phyloP scores from a whole-genome alignment of 2,113 vertebrate species.

The Thamnaconus septentrionalis region DNA sequence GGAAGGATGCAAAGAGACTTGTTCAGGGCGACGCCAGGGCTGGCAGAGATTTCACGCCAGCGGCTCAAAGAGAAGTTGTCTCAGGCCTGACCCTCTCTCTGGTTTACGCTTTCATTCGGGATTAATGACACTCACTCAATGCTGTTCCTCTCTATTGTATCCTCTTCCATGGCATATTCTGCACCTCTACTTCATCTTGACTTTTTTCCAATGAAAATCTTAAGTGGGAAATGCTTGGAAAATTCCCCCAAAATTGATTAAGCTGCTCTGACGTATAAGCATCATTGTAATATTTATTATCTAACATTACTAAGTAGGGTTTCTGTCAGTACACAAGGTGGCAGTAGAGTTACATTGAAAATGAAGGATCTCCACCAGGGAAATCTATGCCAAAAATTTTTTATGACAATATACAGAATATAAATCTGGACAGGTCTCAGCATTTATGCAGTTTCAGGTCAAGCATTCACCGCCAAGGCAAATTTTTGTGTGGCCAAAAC shows the following conservation, averaged over 20 bases:
- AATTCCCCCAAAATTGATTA: too few species aligned
- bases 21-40: slow-evolving; percentile 26
- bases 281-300: not conserved
- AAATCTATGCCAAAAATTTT: not conserved
- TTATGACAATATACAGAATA: not conserved
- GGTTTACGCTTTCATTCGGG: slow-evolving; percentile 47
- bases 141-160: slow-evolving; percentile 38
- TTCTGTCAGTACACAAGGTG: slow-evolving; percentile 44
- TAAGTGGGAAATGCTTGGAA: too few species aligned
- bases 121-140: slow-evolving; percentile 51
- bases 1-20: slow-evolving; percentile 52
- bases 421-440: too few species aligned
- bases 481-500: not conserved
- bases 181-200: not conserved
- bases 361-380: not conserved
- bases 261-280: too few species aligned
- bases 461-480: too few species aligned
- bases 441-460: too few species aligned
- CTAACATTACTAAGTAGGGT: not conserved
- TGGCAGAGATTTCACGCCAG: slow-evolving; percentile 28
- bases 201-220: too few species aligned
- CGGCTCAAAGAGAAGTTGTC: slow-evolving; percentile 49
- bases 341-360: slow-evolving; percentile 40
- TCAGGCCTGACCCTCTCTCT: slow-evolving; percentile 42
- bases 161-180: slow-evolving; percentile 5